A percentile compares a stretch with the other conserved stretches of the same genome.
Evolutionary conservation across 2,113 vertebrate species (phyloP).

Genomic region (Coracopsis vasa): DNA sequence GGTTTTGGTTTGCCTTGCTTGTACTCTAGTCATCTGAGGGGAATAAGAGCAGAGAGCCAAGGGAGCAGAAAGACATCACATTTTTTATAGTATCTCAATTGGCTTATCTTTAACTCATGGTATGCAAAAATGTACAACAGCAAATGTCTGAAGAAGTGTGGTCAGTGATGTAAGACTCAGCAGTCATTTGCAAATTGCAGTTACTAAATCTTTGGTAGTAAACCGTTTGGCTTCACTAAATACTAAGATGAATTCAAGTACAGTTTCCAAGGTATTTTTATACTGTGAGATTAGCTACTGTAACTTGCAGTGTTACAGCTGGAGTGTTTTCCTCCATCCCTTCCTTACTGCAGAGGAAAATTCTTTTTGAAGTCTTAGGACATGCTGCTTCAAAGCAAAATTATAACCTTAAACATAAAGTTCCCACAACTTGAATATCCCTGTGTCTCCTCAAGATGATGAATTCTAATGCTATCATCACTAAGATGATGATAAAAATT

Average conservation of each 20-base stretch:
- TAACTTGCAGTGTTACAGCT: background rate
- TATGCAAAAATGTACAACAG: background rate
- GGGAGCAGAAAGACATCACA: background rate
- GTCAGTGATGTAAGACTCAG: background rate
- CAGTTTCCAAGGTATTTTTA: background rate
- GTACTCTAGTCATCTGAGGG: background rate
- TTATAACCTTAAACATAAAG: background rate
- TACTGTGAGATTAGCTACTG: background rate
- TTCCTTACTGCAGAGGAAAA: background rate
- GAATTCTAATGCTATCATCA: background rate
- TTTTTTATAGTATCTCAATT: background rate
- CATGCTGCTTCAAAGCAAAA: conserved; percentile 36
- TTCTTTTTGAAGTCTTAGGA: conserved; percentile 42
- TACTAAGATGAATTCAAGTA: background rate
- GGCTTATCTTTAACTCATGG: background rate
- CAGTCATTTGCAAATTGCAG: background rate
- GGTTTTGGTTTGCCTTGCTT: background rate
- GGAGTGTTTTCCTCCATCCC: background rate
- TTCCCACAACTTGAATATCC: background rate
- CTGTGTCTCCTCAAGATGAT: background rate
- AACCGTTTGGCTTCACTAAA: background rate
- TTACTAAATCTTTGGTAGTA: background rate
- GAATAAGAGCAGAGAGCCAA: background rate
- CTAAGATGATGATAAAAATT: background rate
- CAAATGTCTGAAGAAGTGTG: background rate